Evolutionary conservation across 2,113 vertebrate species (phyloP).

Genomic region (Gopherus flavomarginatus): DNA sequence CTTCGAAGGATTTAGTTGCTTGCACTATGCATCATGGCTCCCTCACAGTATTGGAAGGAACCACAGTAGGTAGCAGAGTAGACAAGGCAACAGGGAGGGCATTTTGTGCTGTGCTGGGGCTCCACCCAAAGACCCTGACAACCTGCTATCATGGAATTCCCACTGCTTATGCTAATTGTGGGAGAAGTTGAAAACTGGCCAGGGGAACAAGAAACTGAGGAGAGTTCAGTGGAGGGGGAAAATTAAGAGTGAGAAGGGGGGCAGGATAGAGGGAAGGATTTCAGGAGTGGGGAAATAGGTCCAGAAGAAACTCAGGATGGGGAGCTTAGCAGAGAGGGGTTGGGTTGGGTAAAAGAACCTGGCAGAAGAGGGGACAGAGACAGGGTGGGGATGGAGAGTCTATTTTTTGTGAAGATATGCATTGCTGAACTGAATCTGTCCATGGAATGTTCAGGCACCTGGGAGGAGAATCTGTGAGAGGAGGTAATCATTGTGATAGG

Average conservation of each 20-base stretch:
- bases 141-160: too few species aligned
- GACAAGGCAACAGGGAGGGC: not conserved
- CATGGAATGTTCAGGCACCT: not conserved
- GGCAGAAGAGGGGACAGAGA: not conserved
- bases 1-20: not conserved
- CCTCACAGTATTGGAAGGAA: not conserved
- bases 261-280: too few species aligned
- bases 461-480: not conserved
- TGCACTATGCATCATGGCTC: fast-evolving
- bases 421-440: not conserved
- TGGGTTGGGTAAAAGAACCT: too few species aligned
- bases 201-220: too few species aligned
- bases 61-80: too few species aligned
- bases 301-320: too few species aligned
- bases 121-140: not conserved
- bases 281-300: too few species aligned
- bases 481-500: not conserved
- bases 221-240: too few species aligned
- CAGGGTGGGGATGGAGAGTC: not conserved
- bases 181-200: too few species aligned
- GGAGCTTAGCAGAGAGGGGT: too few species aligned
- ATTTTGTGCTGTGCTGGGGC: not conserved
- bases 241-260: too few species aligned
- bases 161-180: too few species aligned
- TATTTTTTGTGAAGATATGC: not conserved